Evolutionary conservation across 1,140 invertebrate species (phyloP).

Genomic region (Drosophila oshimai): DNA sequence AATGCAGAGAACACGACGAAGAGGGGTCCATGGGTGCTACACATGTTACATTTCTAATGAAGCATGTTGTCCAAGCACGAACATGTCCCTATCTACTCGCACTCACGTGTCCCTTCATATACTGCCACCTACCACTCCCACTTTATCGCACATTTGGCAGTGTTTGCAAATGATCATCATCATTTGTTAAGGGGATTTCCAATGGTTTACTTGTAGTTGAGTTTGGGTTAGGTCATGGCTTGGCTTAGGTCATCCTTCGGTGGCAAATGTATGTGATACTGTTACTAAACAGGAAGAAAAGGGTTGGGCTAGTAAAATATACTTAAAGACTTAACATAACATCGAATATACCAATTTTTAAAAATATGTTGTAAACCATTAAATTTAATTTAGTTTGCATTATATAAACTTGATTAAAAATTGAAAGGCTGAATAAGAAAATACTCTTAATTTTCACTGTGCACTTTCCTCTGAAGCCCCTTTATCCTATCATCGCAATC

Average conservation of each 20-base stretch:
- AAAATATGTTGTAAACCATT: too few species aligned
- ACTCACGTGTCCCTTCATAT: conserved; percentile 23
- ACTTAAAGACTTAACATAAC: not conserved
- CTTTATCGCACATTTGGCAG: conserved; percentile 25
- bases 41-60: conserved; percentile 78
- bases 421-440: not conserved
- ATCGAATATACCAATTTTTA: too few species aligned
- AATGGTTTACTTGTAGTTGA: not conserved
- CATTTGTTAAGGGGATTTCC: conserved; percentile 23
- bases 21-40: not conserved
- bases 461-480: not conserved
- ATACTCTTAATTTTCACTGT: not conserved
- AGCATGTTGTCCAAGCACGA: conserved; percentile 62
- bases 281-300: not conserved
- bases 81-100: conserved; percentile 22
- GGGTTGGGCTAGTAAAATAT: not conserved
- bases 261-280: not conserved
- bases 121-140: not conserved
- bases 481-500: not conserved
- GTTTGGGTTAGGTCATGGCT: conserved; percentile 34
- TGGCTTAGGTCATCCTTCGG: conserved; percentile 28
- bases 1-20: conserved; percentile 2
- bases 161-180: conserved; percentile 43
- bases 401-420: too few species aligned
- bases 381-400: too few species aligned